Base-by-base conservation (phyloP, 2,888 invertebrate genomes). In the Nemotelus pantherinus region DNA sequence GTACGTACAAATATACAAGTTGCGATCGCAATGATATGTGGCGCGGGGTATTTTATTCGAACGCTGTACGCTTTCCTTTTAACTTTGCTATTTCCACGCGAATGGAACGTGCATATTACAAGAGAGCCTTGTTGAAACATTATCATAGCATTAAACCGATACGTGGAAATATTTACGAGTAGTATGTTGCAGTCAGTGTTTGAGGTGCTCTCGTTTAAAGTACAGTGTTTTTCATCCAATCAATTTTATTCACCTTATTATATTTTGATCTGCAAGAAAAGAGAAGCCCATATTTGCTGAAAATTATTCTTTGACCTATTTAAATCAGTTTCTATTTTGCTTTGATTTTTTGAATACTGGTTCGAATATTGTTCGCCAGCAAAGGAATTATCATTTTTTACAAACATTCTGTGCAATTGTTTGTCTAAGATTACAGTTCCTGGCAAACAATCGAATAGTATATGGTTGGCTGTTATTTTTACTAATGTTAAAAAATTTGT, bases 161-260 rank as follows among this genome's bases (percentile, higher is more conserved):
- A 74, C 74, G 74, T 74, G 74, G 74, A 74, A 74, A 74, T 74
- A 74, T 74, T 74, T 63, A 60, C 60, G 63, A 55, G 70, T 43
- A 70, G 25, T 39, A 39, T 70, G 70, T 39, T 2, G 25, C 41
- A 48, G 74, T 10, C 74, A 48, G 48, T 48, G 58, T 9, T 44
- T 58, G 72, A 57, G 25, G 48, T 45, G 48, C 50, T 74, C 74
- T 74, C 50, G 74, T 74, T 74, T 41, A 63, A 74, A 74, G 48
- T 74, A 41, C 41, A 45, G 63, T 48, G 47, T 74, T 55, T 9
- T 63, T 55, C 60, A 47, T 7, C 25, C 25, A 7, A 7, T n/a
- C 43, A 2, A 57, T 58, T 45, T 47, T 72, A 47, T 72, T 25
- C 55, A 55, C 25, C 58, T 72, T 44, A 72, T 72, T 57, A 72